Base-by-base conservation (phyloP, 1,140 invertebrate genomes). In the Sitobion miscanthi region DNA sequence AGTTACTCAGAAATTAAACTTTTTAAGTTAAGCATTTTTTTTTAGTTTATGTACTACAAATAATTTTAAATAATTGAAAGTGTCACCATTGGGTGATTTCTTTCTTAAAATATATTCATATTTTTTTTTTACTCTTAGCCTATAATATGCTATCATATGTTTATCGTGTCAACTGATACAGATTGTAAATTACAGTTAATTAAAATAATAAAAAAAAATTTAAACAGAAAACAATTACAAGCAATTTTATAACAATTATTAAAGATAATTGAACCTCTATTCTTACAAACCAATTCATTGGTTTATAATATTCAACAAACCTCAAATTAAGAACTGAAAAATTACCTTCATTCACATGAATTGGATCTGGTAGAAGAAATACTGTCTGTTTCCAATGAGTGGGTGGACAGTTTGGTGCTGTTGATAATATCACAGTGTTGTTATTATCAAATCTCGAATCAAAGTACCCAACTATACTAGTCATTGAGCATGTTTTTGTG, bases 331-430 rank as follows among this genome's bases (percentile, higher is more conserved):
- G 14, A 77, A 77, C 0, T 77, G 62, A 77, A 77, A 69, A 77
- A 94, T 94, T 95, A 96, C 98, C 98, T 96, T 97, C 96, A 93
- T 97, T 96, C 7, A 98, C 96, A 94, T 95, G 94, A 94, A 97
- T 96, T 94, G 97, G 96, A 94, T 97, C 96, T 94, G 96, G 97
- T 69, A 99, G 96, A 94, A 98, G 98, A 95, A 99, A 99, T 20
- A 99, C 97, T 3, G 99, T 99, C 95, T 99, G 99, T 95, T 99
- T 99, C 99, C 99, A 99, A 95, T 99, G 99, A 20, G 99, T 99
- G 90, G 96, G 96, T 94, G 96, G 96, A 94, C 96, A 96, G 94
- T 96, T 96, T 91, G 97, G 98, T 94, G 97, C 97, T 94, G 98
- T 98, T 93, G 96, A 97, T 86, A 98, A 96, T 21, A 95, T 95